Base-by-base conservation (phyloP, 2,888 invertebrate species). In the Dicranocentrus wangi region DNA sequence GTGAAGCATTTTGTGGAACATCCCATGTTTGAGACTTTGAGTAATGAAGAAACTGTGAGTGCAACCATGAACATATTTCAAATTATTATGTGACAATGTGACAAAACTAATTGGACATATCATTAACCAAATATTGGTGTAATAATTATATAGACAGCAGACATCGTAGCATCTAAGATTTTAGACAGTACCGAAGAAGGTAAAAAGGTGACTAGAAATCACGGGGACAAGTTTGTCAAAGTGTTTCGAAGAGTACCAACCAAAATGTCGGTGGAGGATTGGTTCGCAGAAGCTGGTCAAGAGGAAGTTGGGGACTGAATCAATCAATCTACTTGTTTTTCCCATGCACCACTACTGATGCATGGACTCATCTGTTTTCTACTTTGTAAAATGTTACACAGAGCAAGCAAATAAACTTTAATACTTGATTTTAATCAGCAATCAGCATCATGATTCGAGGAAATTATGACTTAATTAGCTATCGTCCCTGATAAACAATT, bases 141-240 rank as follows among this genome's bases (percentile, higher is more conserved):
- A n/a, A n/a, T n/a, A n/a, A n/a, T n/a, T n/a, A n/a, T n/a, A n/a
- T 88, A 95, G 97, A 90, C 91, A 87, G 88, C 88, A 3, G 98
- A 99, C 90, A 93, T 93, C 1, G 93, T 99, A 76, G 92, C 97
- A n/a, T 93, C 93, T 5, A 94, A 97, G 89, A 90, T 99, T 7
- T 96, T 93, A 88, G 94, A 94, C 87, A 95, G 96, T 88, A 96
- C 98, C 55, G 99, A 99, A 90, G 99, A 99, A 90, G 99, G 99
- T 0, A 94, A 98, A 89, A 99, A 99, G 90, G 99, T 99, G 0
- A 93, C 96, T 0, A 92, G 99, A 87, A 98, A 98, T 89, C 93
- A 94, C 86, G 99, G 99, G 55, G 93, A 94, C 66, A 98, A 98
- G 89, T 98, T 93, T 91, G 89, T 97, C 82, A 98, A 99, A 72